These are phyloP conservation scores for Chiridota heheva DNA, from an alignment of 35 echinoderm and acorn worm species.

Conservation along the genomic window DNA sequence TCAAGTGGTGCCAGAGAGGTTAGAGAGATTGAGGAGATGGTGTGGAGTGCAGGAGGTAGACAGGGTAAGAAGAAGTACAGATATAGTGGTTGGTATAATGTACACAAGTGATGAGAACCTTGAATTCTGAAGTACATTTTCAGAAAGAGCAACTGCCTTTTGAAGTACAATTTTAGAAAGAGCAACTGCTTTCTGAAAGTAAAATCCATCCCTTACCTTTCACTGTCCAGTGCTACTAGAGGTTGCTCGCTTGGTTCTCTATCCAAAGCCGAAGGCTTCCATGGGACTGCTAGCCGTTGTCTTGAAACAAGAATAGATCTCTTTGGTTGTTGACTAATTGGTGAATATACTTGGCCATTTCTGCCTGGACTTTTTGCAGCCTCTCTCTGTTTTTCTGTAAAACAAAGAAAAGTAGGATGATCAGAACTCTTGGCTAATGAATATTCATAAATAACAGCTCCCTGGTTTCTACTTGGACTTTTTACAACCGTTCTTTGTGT, in stretches of 20 bases:
- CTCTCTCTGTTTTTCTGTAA: slow-evolving; percentile 65
- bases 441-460: too few species aligned
- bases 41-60: too few species aligned
- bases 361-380: slow-evolving; percentile 60
- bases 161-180: too few species aligned
- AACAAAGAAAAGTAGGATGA: background rate
- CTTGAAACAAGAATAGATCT: slow-evolving; percentile 74
- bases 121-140: too few species aligned
- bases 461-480: background rate
- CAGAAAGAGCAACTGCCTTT: too few species aligned
- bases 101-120: too few species aligned
- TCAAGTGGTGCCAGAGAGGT: too few species aligned
- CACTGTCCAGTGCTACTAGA: slow-evolving; percentile 95
- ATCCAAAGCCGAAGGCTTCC: slow-evolving; percentile 77
- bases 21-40: too few species aligned
- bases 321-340: slow-evolving; percentile 75
- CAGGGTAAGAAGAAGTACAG: too few species aligned
- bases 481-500: slow-evolving; percentile 52
- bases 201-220: slow-evolving; percentile 77
- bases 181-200: too few species aligned
- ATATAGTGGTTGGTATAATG: too few species aligned
- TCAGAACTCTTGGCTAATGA: too few species aligned
- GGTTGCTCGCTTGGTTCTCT: slow-evolving; percentile 92
- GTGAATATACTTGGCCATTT: slow-evolving; percentile 56
- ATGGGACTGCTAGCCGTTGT: slow-evolving; percentile 87